phyloP scores from a whole-genome alignment of 2,797 vertebrate genomes.

The Trachurus trachurus region DNA sequence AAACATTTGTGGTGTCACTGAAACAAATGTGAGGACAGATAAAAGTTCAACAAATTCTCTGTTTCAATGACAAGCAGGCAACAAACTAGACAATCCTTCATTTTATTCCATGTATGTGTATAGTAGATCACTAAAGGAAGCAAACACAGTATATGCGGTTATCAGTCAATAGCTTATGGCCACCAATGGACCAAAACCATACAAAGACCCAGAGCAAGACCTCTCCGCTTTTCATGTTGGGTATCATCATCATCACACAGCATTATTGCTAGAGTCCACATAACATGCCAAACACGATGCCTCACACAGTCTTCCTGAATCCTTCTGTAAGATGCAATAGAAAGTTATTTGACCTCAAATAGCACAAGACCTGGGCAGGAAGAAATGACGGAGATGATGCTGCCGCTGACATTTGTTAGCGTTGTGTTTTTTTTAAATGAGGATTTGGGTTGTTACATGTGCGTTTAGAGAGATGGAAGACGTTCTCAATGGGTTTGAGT shows the following conservation, averaged over 20 bases:
- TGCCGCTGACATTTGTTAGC: constrained; percentile 19
- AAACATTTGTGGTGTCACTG: not conserved
- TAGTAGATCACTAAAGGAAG: constrained; percentile 73
- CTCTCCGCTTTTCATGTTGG: constrained; percentile 34
- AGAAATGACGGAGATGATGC: constrained; percentile 15
- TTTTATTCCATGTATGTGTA: constrained; percentile 79
- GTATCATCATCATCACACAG: constrained; percentile 50
- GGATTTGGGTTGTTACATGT: constrained; percentile 36
- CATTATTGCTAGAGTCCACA: constrained; percentile 78
- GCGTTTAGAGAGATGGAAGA: constrained; percentile 70
- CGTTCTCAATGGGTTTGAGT: constrained; percentile 40
- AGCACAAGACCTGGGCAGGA: constrained; percentile 18
- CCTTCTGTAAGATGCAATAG: constrained; percentile 30
- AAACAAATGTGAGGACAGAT: not conserved
- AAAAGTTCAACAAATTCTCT: not conserved
- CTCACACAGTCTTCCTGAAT: constrained; percentile 32
- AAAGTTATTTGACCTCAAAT: constrained; percentile 7
- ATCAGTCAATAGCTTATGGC: constrained; percentile 55
- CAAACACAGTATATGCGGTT: constrained; percentile 82
- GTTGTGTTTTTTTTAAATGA: constrained; percentile 13
- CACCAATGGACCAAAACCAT: constrained; percentile 29
- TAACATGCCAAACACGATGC: constrained; percentile 51
- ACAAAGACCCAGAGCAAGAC: constrained; percentile 39
- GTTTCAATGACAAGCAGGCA: constrained; percentile 41
- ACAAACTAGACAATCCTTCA: constrained; percentile 61